Conservation (phyloP, 2,797 vertebrate species). For the Podarcis lilfordi region DNA sequence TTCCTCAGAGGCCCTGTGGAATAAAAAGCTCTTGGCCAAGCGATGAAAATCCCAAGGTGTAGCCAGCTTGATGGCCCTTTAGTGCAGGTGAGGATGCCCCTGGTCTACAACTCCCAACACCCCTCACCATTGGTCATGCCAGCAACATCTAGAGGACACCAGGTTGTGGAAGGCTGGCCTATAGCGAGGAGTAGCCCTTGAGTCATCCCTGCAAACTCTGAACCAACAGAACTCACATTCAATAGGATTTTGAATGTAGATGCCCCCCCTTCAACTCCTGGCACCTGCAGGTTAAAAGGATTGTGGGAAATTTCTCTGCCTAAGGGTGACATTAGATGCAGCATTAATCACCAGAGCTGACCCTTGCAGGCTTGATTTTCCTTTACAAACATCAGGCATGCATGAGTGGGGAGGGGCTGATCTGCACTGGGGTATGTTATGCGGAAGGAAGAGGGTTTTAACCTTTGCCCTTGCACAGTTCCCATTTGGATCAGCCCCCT, state of each 20-base stretch:
- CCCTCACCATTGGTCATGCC: too few species aligned
- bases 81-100: too few species aligned
- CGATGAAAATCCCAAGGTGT: background rate
- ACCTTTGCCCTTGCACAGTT: background rate
- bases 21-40: background rate
- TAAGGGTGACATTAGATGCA: background rate
- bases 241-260: background rate
- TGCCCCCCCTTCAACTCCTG: too few species aligned
- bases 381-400: background rate
- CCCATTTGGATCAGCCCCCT: background rate
- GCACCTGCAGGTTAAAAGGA: background rate
- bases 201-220: background rate
- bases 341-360: background rate
- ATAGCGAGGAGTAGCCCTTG: background rate
- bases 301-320: background rate
- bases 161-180: background rate
- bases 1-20: background rate
- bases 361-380: background rate
- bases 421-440: background rate
- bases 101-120: too few species aligned
- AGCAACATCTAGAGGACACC: too few species aligned
- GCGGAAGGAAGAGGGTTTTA: background rate
- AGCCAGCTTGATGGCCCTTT: background rate
- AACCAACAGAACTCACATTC: background rate
- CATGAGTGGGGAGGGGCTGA: background rate